These are phyloP conservation scores for Micromys minutus DNA, from an alignment of 2,113 vertebrate species.

Conservation along the genomic window DNA sequence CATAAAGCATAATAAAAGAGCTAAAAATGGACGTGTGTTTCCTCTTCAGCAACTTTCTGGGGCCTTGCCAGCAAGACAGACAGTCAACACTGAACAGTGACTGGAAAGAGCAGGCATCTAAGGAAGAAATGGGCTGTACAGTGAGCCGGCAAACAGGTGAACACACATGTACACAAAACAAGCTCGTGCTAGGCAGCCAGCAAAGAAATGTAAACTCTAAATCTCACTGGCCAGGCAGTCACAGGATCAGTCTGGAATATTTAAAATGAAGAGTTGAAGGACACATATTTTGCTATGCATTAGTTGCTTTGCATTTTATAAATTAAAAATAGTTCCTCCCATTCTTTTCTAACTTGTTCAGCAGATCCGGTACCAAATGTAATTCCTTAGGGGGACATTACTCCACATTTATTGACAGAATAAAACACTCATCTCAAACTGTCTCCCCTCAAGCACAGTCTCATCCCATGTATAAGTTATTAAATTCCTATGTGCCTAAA, in stretches of 20 bases:
- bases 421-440: neutral
- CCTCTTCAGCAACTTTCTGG: slow-evolving; percentile 45
- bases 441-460: neutral
- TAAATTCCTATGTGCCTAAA: neutral
- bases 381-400: neutral
- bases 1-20: slow-evolving; percentile 46
- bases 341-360: slow-evolving; percentile 26
- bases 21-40: slow-evolving; percentile 51
- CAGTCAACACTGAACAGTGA: slow-evolving; percentile 4
- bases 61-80: slow-evolving; percentile 22
- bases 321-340: neutral
- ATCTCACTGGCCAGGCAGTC: neutral
- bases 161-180: neutral
- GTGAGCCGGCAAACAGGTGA: neutral
- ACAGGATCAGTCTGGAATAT: neutral
- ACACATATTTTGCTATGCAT: neutral
- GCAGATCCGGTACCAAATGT: neutral
- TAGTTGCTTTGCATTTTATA: neutral
- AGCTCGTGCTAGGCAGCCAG: neutral
- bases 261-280: neutral
- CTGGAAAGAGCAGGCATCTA: neutral
- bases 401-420: neutral
- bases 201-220: slow-evolving; percentile 14
- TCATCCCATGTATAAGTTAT: neutral
- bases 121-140: neutral